Base-by-base conservation (phyloP, 2,888 invertebrate species). In the Horisme vitalbata region DNA sequence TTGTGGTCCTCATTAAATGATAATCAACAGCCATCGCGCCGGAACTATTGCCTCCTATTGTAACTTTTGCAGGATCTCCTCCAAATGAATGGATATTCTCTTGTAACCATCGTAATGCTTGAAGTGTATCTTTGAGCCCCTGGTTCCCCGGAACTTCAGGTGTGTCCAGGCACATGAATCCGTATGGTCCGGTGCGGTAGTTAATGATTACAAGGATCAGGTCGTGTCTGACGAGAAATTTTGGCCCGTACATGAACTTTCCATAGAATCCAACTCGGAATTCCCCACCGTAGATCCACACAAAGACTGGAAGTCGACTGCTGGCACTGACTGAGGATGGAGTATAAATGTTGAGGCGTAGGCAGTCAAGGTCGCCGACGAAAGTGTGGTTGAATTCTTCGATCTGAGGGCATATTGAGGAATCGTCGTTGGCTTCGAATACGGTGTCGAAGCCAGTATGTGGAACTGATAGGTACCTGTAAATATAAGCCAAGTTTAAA, bases 141-240 rank as follows among this genome's bases (percentile, higher is more conserved):
- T n/a, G n/a, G n/a, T n/a, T n/a, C n/a, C n/a, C n/a, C n/a, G n/a
- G n/a, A n/a, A n/a, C n/a, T n/a, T 68, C 63, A 0, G 71, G 62
- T 0, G 55, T 68, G 12, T 75, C 68, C 0, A 80, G 59, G 35
- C 80, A 80, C 75, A 83, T 77, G 41, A 83, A 84, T 1, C 84
- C 84, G 26, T 78, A n/a, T n/a, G n/a, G 69, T 0, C 79, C 79
- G 0, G 81, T 11, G 4, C 84, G 61, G 27, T 83, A 84, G 45
- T 84, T 83, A 0, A 83, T 9, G 0, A 75, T 73, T 0, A 84
- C 75, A 9, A 80, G 49, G 33, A 83, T 69, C 0, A 83, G 56
- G 13, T 75, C 71, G 28, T 81, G 68, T 41, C 65, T 59, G 0
- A 79, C 61, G 24, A 83, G 54, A 45, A 59, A 73, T 7, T 58